Base-by-base conservation (phyloP, 2,888 invertebrate species). In the Chelonus formosanus region DNA sequence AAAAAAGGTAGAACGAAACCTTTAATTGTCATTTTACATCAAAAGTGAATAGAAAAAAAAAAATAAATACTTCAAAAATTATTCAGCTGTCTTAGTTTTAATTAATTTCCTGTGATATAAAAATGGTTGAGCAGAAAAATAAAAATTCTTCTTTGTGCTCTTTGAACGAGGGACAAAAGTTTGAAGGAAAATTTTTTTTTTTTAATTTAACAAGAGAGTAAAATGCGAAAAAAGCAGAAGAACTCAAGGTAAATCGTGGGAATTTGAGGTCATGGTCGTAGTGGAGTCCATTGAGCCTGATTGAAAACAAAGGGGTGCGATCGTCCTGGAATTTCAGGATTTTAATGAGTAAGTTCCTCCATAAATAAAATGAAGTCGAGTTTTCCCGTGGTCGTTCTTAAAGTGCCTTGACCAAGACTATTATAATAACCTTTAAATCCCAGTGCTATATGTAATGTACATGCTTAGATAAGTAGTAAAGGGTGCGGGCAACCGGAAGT, bases 201-300 rank as follows among this genome's bases (percentile, higher is more conserved):
- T 20, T 20, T 20, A 20, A 20, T 6, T 40, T 6, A 40, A 5
- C 40, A 40, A 40, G 6, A 40, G 40, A 40, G 5, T 40, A 40
- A 40, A 40, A 40, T 40, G 40, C 40, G 7, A 50, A 36, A 52
- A 32, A 52, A 52, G 32, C 8, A 32, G 32, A 32, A 32, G 8
- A 3, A 52, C 32, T 52, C 31, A 45, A 57, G 43, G 31, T 43
- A 61, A 61, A 44, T 72, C 74, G 74, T 74, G 74, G 72, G 74
- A 74, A 74, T 71, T 71, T 57, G 68, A 67, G 74, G 73, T 73
- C 72, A 73, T 66, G 74, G 71, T 70, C 70, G 67, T 69, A 64
- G 54, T 68, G 60, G 43, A 61, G 61, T 61, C 50, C 61, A 66
- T 66, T 50, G 61, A 53, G 62, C 60, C 48, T 65, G 53, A 56